Base-by-base conservation (phyloP, 2,888 invertebrate species). In the Stegana nigrithorax region DNA sequence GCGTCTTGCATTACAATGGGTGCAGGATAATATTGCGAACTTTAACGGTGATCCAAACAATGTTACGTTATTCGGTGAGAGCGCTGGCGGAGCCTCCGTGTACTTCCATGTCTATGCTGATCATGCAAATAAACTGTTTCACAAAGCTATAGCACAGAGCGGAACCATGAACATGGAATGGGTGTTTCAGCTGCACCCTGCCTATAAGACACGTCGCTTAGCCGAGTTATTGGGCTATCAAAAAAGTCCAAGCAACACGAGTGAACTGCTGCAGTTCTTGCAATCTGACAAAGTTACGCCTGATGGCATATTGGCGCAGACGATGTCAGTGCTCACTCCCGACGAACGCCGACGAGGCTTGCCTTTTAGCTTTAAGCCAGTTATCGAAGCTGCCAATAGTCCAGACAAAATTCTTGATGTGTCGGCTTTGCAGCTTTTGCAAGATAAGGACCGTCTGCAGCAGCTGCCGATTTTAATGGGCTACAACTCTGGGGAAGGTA, bases 391-490 rank as follows among this genome's bases (percentile, higher is more conserved):
- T 25, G 51, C 65, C 0, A 64, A 62, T 8, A 78, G 76, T 65
- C 67, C 74, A 0, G 83, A 84, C 25, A 75, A 78, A 10, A 79
- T 85, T 26, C 71, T 85, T 4, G 67, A 64, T 10, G 60, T 63
- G 12, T 68, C 67, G 69, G 74, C 91, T 78, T 55, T 90, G 72
- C 68, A 88, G 44, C 82, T 88, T 7, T 62, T 89, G 10, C 83
- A 83, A 64, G 73, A 73, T 56, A 84, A 84, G n/a, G 78, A 81
- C 1, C 60, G 50, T 1, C 47, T 86, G 29, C 80, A 87, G 19
- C 83, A 86, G 0, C 87, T 88, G 5, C 89, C 90, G 1, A 76
- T 86, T 0, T 85, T 89, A 3, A 84, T 88, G 67, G 89, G 90
- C 4, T 78, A 89, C 0, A 89, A 87, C 57, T 88, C 88, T 0